Evolutionary conservation across 2,888 invertebrate genomes (phyloP).

Genomic region (Calephelis perditalis): DNA sequence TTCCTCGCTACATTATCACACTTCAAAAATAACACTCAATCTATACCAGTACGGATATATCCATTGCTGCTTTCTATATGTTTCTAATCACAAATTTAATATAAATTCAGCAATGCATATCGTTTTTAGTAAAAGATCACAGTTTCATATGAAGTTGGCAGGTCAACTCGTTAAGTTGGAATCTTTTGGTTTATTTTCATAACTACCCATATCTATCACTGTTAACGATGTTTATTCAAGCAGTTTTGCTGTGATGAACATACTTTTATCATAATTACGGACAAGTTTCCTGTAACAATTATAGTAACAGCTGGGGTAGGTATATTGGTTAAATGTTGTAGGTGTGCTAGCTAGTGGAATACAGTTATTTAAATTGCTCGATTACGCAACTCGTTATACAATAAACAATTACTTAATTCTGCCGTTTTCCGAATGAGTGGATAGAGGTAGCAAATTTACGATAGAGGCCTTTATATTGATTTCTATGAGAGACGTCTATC

Average conservation of each 20-base stretch:
- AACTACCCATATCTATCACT: conserved; percentile 76
- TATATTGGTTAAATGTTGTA: no score
- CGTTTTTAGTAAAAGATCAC: background rate
- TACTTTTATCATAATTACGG: conserved; percentile 19
- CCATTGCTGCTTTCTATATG: conserved; percentile 15
- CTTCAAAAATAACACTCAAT: conserved; percentile 2
- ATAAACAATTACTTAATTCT: no score
- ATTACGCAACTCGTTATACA: no score
- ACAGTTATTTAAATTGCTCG: no score
- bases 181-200: conserved; percentile 74
- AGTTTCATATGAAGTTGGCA: conserved; percentile 34
- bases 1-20: conserved; percentile 39
- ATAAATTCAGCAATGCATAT: conserved; percentile 10
- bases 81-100: background rate
- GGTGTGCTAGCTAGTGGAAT: no score
- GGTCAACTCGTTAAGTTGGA: conserved; percentile 59
- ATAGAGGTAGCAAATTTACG: no score
- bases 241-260: conserved; percentile 51
- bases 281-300: background rate
- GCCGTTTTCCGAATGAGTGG: no score
- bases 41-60: background rate
- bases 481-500: no score
- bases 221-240: conserved; percentile 78
- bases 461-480: no score
- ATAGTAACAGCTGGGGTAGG: no score